These are phyloP conservation scores for Helicoverpa assulta DNA, from an alignment of 2,888 invertebrate genomes.

Conservation along the genomic window DNA sequence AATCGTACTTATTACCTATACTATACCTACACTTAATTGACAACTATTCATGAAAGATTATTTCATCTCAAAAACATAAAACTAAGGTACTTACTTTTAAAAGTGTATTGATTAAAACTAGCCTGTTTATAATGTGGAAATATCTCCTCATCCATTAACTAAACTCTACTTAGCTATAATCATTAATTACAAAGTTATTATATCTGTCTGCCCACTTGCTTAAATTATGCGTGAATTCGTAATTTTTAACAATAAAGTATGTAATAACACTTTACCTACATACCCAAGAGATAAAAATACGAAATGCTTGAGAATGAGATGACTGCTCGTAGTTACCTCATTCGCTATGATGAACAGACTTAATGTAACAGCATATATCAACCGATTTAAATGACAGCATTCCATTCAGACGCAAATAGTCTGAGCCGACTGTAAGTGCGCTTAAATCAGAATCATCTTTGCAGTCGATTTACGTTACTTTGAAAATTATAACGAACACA, in stretches of 20 bases:
- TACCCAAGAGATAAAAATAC: constrained; percentile 44
- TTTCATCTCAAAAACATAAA: too few species aligned
- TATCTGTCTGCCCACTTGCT: constrained; percentile 52
- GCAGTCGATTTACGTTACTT: background rate
- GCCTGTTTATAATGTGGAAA: background rate
- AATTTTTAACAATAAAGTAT: constrained; percentile 55
- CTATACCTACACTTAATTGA: too few species aligned
- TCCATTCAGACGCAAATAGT: background rate
- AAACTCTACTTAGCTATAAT: constrained; percentile 37
- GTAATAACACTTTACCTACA: constrained; percentile 66
- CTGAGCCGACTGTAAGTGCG: background rate
- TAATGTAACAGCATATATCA: background rate
- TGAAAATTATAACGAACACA: background rate
- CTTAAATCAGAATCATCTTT: constrained; percentile 1
- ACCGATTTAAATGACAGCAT: constrained; percentile 1
- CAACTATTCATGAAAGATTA: too few species aligned
- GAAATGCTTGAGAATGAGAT: constrained; percentile 49
- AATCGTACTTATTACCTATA: background rate
- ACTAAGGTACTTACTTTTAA: too few species aligned
- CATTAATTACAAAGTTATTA: constrained; percentile 45
- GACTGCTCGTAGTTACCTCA: constrained; percentile 38
- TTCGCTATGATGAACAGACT: constrained; percentile 1
- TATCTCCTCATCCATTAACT: constrained; percentile 21
- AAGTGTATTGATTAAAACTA: background rate
- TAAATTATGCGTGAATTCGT: constrained; percentile 60